Evolutionary conservation across 1,140 invertebrate genomes (phyloP), one percentile per base, ranked within the genome.

Genomic region (Cepaea nemoralis): DNA sequence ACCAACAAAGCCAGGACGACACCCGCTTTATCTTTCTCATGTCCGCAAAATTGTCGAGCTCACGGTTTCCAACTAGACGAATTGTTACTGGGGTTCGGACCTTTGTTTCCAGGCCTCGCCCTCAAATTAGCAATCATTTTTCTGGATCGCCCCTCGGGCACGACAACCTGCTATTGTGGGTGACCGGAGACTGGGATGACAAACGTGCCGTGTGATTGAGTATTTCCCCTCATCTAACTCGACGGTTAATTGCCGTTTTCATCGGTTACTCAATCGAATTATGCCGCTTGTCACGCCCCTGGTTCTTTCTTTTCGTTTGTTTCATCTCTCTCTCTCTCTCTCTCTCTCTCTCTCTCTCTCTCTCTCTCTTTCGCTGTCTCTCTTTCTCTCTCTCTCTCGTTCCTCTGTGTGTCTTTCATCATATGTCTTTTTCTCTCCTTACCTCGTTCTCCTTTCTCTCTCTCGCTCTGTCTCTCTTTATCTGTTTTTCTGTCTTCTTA

Each of bases 81-180:
- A n/a, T 63, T 63, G 59, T 63, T 31, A 63, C 59, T 31, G 59
- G 59, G n/a, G 2, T 63, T 19, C n/a, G 27, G 59, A 63, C 59
- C 59, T 63, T 63, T 63, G 59, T 63, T 63, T 63, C 59, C 27
- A 31, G n/a, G 33, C 6, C 59, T 63, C 59, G 59, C 59, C 59
- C 59, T 63, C 59, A 63, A 63, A 63, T 63, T 63, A 63, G 59
- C 59, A 63, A 63, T 63, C 59, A 63, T 31, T 63, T 63, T 31
- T 63, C 59, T 31, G n/a, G 5, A 5, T 31, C n/a, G n/a, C 59
- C 19, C 59, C 59, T 31, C 27, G 59, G 27, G 59, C 59, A 5
- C 59, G 59, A 63, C 59, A 63, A 31, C 59, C 59, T 63, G 59
- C 59, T 63, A 63, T 63, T 63, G 59, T 63, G 59, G 59, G 59